Evolutionary conservation across 2,888 invertebrate genomes (phyloP).

Genomic region (Hanleya hanleyi): DNA sequence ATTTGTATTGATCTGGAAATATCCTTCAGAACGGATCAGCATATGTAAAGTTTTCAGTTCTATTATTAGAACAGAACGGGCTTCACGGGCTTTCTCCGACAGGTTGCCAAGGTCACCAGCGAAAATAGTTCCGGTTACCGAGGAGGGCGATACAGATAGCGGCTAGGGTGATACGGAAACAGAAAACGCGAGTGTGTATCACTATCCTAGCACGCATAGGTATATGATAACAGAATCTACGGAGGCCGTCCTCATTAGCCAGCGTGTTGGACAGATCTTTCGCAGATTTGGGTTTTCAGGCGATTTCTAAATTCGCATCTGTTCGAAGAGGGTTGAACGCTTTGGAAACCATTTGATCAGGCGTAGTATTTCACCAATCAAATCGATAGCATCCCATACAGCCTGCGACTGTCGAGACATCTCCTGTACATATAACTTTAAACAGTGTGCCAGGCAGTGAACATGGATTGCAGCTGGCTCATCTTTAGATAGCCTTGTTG

Average conservation of each 20-base stretch:
- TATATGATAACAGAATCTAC: too few species aligned
- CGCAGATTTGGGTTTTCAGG: slow-evolving; percentile 4
- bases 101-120: too few species aligned
- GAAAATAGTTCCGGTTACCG: too few species aligned
- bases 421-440: slow-evolving; percentile 27
- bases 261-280: slow-evolving; percentile 35
- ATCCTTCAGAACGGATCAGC: too few species aligned
- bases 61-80: too few species aligned
- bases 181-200: too few species aligned
- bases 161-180: too few species aligned
- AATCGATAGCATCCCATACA: slow-evolving; percentile 29
- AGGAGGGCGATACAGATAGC: too few species aligned
- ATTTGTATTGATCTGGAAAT: too few species aligned
- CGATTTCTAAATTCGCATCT: slow-evolving; percentile 16
- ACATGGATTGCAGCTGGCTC: slow-evolving; percentile 20
- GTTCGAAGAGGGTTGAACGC: slow-evolving; percentile 22
- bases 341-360: slow-evolving; percentile 33
- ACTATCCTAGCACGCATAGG: too few species aligned
- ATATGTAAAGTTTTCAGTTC: too few species aligned
- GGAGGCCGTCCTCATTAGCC: slow-evolving; percentile 29
- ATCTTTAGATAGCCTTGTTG: slow-evolving; percentile 20
- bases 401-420: slow-evolving; percentile 17
- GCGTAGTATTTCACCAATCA: slow-evolving; percentile 25
- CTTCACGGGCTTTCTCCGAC: too few species aligned
- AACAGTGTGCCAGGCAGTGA: slow-evolving; percentile 32